phyloP scores from a whole-genome alignment of 2,113 vertebrate species.

The Channa argus region DNA sequence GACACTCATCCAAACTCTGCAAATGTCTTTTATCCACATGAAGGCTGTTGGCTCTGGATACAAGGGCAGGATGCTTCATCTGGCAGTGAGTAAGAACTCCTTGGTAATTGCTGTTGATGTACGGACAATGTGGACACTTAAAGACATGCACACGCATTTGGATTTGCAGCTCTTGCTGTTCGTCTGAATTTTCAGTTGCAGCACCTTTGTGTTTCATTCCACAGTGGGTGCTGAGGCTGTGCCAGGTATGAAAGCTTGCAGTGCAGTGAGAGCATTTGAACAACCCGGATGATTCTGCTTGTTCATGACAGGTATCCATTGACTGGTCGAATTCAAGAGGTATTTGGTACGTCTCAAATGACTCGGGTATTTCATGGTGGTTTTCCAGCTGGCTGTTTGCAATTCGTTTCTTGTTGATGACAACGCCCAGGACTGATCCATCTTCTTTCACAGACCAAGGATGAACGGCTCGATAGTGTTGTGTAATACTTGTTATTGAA shows the following conservation, averaged over 20 bases:
- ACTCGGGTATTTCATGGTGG: conserved; percentile 40
- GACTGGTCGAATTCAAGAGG: conserved; percentile 80
- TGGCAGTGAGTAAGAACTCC: conserved; percentile 91
- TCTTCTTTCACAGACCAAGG: conserved; percentile 89
- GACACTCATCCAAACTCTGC: conserved; percentile 74
- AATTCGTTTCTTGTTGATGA: conserved; percentile 81
- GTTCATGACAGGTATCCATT: conserved; percentile 73
- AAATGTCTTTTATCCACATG: conserved; percentile 84
- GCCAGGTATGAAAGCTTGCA: conserved; percentile 83
- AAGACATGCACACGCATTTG: conserved; percentile 70
- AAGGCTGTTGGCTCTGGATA: conserved; percentile 86
- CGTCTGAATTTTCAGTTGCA: conserved; percentile 73
- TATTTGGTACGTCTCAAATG: conserved; percentile 58
- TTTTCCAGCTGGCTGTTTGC: conserved; percentile 69
- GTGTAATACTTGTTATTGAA: conserved; percentile 86
- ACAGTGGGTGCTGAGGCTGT: conserved; percentile 85
- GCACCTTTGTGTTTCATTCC: conserved; percentile 86
- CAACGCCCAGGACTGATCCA: conserved; percentile 86
- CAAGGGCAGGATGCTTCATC: conserved; percentile 85
- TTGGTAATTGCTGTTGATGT: conserved; percentile 88
- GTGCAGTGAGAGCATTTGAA: conserved; percentile 86
- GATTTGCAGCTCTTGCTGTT: conserved; percentile 75
- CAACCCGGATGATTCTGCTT: conserved; percentile 72
- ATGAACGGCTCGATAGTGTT: conserved; percentile 89
- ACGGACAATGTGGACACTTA: conserved; percentile 90